phyloP scores from a whole-genome alignment of 2,113 vertebrate genomes.

The Turnix velox region DNA sequence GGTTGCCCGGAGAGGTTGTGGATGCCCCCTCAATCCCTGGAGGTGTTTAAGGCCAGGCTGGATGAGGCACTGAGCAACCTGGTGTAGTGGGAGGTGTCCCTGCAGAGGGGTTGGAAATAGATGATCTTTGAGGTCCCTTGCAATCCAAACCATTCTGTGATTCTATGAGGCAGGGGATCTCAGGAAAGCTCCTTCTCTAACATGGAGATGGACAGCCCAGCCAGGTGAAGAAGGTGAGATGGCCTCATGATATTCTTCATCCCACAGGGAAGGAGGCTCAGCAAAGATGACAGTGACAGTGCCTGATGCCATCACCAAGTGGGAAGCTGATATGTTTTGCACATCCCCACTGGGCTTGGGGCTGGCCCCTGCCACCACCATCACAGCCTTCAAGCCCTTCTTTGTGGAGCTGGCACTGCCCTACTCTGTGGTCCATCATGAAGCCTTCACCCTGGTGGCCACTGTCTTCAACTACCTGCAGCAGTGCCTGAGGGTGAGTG shows the following conservation, averaged over 20 bases:
- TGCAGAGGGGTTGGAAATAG: too few species aligned
- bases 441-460: constrained; percentile 76
- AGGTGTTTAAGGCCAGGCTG: too few species aligned
- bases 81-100: too few species aligned
- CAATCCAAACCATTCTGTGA: too few species aligned
- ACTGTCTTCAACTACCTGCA: constrained; percentile 77
- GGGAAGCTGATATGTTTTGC: constrained; percentile 78
- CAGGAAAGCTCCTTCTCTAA: neutral
- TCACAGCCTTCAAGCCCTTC: constrained; percentile 79
- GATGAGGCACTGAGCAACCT: too few species aligned
- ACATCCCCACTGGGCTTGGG: constrained; percentile 72
- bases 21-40: too few species aligned
- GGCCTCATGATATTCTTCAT: accelerated
- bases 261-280: neutral
- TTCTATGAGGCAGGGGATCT: too few species aligned
- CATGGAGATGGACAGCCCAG: neutral
- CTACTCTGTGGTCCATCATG: constrained; percentile 71
- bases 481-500: constrained; percentile 78
- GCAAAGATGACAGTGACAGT: constrained; percentile 42
- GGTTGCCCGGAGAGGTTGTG: too few species aligned
- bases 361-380: constrained; percentile 55
- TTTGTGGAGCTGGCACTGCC: constrained; percentile 77
- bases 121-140: too few species aligned
- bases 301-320: constrained; percentile 55
- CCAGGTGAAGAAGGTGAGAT: neutral